Conservation (phyloP, 1,140 invertebrate species). For the Trissolcus basalis region DNA sequence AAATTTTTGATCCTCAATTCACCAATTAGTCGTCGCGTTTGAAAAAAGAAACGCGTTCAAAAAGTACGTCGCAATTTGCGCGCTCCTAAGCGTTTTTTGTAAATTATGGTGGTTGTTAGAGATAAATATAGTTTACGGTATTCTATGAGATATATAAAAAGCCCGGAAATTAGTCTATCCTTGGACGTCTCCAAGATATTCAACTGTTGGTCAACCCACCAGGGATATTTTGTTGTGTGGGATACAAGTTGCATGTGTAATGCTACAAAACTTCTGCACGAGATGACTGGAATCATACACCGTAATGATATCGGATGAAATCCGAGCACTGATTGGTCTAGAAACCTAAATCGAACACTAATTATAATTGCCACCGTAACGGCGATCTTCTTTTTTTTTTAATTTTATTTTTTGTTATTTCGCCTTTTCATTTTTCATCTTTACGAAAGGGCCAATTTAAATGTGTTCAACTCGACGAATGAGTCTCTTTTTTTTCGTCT, state of each 20-base stretch:
- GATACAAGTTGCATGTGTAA: conserved; percentile 53
- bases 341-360: conserved; percentile 46
- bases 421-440: no score
- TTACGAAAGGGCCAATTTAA: no score
- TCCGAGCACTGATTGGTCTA: conserved; percentile 45
- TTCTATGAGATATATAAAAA: conserved; percentile 48
- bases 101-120: conserved; percentile 54
- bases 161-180: conserved; percentile 56
- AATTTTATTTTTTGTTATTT: background rate
- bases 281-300: conserved; percentile 44
- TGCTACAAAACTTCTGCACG: conserved; percentile 34
- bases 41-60: conserved; percentile 35
- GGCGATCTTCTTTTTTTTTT: background rate
- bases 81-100: conserved; percentile 46
- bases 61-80: conserved; percentile 48
- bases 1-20: conserved; percentile 33
- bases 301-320: conserved; percentile 45
- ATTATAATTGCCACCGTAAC: conserved; percentile 23
- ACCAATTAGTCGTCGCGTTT: conserved; percentile 25
- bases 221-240: conserved; percentile 50
- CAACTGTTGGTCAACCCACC: conserved; percentile 38
- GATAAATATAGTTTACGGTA: conserved; percentile 55
- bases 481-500: no score
- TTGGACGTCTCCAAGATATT: conserved; percentile 50
- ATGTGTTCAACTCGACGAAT: no score